Evolutionary conservation across 1,140 invertebrate species (phyloP).

Genomic region (Zaprionus ghesquierei): DNA sequence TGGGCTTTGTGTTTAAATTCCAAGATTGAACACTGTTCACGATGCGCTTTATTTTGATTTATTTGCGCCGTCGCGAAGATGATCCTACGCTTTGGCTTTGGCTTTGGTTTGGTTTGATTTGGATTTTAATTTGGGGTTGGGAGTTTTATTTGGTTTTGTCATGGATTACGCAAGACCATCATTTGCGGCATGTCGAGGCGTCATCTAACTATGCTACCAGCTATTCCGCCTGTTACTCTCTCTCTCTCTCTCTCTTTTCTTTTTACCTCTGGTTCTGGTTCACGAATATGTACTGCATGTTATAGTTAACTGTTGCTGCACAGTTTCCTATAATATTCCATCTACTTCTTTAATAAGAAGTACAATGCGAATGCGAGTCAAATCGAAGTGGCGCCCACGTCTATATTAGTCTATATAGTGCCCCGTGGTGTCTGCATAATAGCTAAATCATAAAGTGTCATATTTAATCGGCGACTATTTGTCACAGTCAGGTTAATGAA

Average conservation of each 20-base stretch:
- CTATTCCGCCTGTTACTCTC: not conserved
- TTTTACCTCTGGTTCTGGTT: not conserved
- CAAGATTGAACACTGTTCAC: slow-evolving; percentile 1
- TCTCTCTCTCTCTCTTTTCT: too few species aligned
- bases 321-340: not conserved
- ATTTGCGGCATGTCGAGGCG: not conserved
- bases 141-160: too few species aligned
- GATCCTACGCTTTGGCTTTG: not conserved
- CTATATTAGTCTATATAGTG: not conserved
- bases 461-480: slow-evolving; percentile 8
- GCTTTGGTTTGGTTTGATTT: not conserved
- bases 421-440: not conserved
- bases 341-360: not conserved
- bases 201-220: not conserved
- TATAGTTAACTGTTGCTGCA: too few species aligned
- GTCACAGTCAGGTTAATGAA: slow-evolving; percentile 16
- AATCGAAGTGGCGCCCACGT: not conserved
- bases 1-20: not conserved
- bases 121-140: too few species aligned
- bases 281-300: not conserved
- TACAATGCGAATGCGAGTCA: not conserved
- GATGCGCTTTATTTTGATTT: slow-evolving; percentile 6
- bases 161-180: not conserved
- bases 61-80: slow-evolving; percentile 6
- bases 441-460: not conserved